Evolutionary conservation across 2,113 vertebrate genomes (phyloP).

Genomic region (Lagenorhynchus albirostris): DNA sequence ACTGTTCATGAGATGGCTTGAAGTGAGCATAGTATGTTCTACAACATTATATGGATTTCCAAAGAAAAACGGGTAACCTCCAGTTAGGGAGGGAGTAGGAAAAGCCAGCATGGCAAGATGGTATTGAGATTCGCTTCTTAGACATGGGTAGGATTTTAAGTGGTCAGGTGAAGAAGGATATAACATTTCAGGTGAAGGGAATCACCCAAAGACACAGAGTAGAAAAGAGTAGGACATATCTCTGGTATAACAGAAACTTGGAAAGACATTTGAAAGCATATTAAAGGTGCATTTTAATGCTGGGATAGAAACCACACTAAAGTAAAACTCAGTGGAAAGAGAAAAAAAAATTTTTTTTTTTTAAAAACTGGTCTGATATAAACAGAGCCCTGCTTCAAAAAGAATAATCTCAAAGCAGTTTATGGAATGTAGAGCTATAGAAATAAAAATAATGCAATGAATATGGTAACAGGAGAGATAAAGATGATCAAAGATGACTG

Average conservation of each 20-base stretch:
- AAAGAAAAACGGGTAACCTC: background rate
- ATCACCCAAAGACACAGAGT: background rate
- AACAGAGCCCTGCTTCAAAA: background rate
- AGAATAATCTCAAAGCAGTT: conserved; percentile 3
- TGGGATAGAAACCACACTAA: background rate
- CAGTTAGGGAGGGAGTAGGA: background rate
- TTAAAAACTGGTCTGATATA: background rate
- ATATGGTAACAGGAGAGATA: background rate
- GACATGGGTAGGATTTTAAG: background rate
- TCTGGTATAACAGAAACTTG: background rate
- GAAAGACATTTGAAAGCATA: background rate
- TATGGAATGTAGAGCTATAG: background rate
- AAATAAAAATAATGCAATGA: background rate
- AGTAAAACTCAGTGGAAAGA: background rate
- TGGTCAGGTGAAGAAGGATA: background rate
- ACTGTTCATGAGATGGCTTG: too few species aligned
- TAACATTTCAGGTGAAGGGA: background rate
- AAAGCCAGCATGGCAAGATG: background rate
- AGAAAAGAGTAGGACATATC: background rate
- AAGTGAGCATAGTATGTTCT: background rate
- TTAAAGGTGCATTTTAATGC: background rate
- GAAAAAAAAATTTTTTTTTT: background rate
- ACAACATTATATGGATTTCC: fast-evolving
- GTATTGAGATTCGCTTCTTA: background rate
- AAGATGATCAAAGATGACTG: background rate